Conservation (phyloP, 2,113 vertebrate genomes). For the Brachypteracias leptosomus region DNA sequence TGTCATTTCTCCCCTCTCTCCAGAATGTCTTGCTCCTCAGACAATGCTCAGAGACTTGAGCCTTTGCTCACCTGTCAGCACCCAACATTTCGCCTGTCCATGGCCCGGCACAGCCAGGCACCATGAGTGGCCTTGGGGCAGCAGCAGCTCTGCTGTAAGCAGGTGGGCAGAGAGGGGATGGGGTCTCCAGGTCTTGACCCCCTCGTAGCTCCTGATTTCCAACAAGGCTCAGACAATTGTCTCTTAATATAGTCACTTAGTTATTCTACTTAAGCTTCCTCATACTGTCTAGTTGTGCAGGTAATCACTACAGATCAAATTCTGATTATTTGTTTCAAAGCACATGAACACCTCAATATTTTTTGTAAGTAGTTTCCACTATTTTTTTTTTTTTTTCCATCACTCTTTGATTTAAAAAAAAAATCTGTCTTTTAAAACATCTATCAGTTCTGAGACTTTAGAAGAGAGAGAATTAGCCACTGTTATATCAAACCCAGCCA, state of each 20-base stretch:
- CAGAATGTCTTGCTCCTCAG: background rate
- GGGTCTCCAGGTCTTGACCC: background rate
- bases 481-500: background rate
- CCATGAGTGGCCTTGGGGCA: background rate
- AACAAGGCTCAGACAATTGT: background rate
- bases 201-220: background rate
- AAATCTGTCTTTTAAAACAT: background rate
- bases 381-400: background rate
- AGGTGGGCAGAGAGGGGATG: background rate
- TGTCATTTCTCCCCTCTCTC: background rate
- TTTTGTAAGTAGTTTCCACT: background rate
- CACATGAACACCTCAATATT: background rate
- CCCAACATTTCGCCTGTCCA: accelerated
- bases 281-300: background rate
- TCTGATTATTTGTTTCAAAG: background rate
- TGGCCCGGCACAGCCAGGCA: no score
- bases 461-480: background rate
- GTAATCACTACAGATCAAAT: background rate
- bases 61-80: background rate
- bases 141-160: background rate
- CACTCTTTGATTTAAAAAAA: background rate
- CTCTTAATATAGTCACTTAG: background rate
- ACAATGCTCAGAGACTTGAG: background rate
- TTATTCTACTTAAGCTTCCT: background rate
- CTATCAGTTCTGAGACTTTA: background rate